Evolutionary conservation across 2,888 invertebrate genomes (phyloP), one percentile per base, ranked within the genome.

Genomic region (Gastracanthus pulcherrimus): DNA sequence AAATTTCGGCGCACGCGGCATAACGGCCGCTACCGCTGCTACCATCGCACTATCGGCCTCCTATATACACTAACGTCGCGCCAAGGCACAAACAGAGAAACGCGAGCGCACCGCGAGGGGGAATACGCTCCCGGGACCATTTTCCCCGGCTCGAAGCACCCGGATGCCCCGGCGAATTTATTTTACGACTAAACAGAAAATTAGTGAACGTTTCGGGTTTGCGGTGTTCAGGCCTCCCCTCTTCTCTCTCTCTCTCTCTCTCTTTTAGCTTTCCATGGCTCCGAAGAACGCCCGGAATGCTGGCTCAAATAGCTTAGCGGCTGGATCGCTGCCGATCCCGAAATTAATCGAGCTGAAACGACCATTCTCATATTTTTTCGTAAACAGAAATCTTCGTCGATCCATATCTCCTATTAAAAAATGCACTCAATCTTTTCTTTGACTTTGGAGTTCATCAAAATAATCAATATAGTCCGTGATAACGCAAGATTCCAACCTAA

Each of bases 151-250:
- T 87, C 86, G 83, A 81, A 82, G 84, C 86, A 84, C 85, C 82
- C 84, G 85, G 85, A 86, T 85, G 86, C 86, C 82, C 76, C 79
- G 84, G 86, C 83, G 87, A 90, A 90, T 90, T 91, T 90, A 90
- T 91, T 91, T 90, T 89, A 90, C 89, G 89, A 88, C 89, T 89
- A 89, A 91, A 91, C 90, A 86, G 90, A 90, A 90, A 91, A 91
- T 91, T 90, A 90, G 89, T 90, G 90, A 90, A 87, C 89, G 88
- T 89, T 90, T 87, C 85, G 87, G 89, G 89, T 90, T 89, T 87
- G 89, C 87, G 88, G 89, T 89, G 87, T 87, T 88, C 87, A 85
- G 87, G 86, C 86, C 85, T 84, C 82, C 60, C 31, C 83, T 79
- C 82, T 62, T 64, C 69, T 67, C 76, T 23, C 51, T 51, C 58